Percentiles rank a stretch among this genome's conserved stretches.
Evolutionary conservation across 2,113 vertebrate species (phyloP).

Genomic region (Phalacrocorax aristotelis): DNA sequence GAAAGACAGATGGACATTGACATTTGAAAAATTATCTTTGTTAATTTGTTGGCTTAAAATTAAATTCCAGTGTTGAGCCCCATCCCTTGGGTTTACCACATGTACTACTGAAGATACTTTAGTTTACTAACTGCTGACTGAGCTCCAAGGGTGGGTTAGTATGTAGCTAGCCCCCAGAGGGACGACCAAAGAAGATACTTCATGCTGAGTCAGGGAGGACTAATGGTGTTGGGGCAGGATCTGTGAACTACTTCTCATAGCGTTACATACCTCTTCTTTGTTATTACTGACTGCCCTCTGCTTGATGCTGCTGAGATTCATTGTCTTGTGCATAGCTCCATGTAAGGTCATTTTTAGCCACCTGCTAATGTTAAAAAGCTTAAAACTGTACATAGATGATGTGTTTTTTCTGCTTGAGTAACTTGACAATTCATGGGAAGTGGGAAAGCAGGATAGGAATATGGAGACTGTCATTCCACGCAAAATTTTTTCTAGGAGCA

Average conservation of each 20-base stretch:
- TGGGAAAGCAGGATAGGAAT: not conserved
- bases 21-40: not conserved
- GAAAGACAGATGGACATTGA: not conserved
- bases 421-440: not conserved
- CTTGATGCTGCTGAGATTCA: not conserved
- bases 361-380: not conserved
- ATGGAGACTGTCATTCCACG: not conserved
- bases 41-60: not conserved
- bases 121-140: not conserved
- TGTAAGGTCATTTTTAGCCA: not conserved
- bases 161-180: not conserved
- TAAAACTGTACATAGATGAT: not conserved
- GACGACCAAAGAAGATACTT: not conserved
- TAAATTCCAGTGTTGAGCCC: not conserved
- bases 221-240: not conserved
- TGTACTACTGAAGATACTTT: not conserved
- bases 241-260: not conserved
- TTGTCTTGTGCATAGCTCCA: not conserved
- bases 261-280: not conserved
- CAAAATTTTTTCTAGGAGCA: not conserved
- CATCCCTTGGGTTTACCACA: not conserved
- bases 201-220: not conserved
- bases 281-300: not conserved
- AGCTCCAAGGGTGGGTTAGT: not conserved
- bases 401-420: not conserved